Evolutionary conservation across 2,113 vertebrate species (phyloP).

Genomic region (Sciurus niger): DNA sequence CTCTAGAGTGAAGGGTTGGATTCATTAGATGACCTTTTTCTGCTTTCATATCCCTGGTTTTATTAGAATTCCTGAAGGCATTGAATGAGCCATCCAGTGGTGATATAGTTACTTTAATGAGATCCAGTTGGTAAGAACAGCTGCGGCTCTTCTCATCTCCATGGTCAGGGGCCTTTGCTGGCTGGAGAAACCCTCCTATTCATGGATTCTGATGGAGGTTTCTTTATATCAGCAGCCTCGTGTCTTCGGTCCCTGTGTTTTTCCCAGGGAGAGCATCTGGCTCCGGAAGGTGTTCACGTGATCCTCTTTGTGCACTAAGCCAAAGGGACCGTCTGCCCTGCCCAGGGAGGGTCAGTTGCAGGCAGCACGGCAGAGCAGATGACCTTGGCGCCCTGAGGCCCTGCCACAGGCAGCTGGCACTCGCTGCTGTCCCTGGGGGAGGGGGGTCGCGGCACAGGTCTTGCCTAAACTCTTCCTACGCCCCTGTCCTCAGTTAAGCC

Average conservation of each 20-base stretch:
- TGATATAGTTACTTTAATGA: slow-evolving; percentile 62
- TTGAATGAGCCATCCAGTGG: background rate
- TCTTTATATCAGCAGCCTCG: background rate
- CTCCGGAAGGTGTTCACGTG: background rate
- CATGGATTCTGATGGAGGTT: slow-evolving; percentile 1
- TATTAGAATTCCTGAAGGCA: slow-evolving; percentile 46
- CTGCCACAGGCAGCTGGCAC: background rate
- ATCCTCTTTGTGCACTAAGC: background rate
- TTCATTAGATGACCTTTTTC: background rate
- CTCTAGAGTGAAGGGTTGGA: background rate
- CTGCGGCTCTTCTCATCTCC: slow-evolving; percentile 32
- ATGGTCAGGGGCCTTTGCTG: background rate
- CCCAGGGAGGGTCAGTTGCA: background rate
- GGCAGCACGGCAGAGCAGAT: background rate
- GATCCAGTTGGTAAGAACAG: slow-evolving; percentile 48
- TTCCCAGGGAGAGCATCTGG: background rate
- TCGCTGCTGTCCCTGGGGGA: background rate
- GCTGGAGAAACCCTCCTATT: background rate
- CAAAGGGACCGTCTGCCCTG: background rate
- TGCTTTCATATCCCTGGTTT: background rate
- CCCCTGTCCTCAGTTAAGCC: background rate
- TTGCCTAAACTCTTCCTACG: background rate
- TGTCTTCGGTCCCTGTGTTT: slow-evolving; percentile 4
- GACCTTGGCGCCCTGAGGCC: background rate
- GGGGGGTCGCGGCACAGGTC: too few relatives aligned